A percentile compares a stretch with the other conserved stretches of the same genome.
Evolutionary conservation across 1,140 invertebrate species (phyloP).

Genomic region (Drosophila pandora): DNA sequence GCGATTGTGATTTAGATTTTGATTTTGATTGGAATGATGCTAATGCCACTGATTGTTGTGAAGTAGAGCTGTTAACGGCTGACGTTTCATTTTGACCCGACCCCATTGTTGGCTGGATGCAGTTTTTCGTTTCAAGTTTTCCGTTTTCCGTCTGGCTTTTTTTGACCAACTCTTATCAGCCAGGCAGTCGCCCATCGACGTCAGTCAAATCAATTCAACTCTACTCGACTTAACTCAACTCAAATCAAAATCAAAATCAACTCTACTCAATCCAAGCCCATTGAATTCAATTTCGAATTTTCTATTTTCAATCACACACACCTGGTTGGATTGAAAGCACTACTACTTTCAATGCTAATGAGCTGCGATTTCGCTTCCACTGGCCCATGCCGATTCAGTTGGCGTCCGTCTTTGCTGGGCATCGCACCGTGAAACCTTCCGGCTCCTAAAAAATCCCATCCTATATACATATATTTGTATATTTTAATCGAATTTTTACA

Average conservation of each 20-base stretch:
- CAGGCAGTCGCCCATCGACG: constrained; percentile 15
- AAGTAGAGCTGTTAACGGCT: constrained; percentile 11
- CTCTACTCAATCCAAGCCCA: constrained; percentile 13
- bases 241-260: constrained; percentile 2
- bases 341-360: constrained; percentile 63
- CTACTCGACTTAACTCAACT: not conserved
- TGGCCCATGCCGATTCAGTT: constrained; percentile 52
- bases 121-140: not conserved
- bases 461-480: constrained; percentile 4
- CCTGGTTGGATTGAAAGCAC: constrained; percentile 46
- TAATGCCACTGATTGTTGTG: constrained; percentile 15
- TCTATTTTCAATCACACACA: constrained; percentile 57
- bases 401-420: constrained; percentile 65
- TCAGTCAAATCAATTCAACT: constrained; percentile 12
- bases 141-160: not conserved
- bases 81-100: not conserved
- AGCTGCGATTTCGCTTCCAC: constrained; percentile 10
- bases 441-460: constrained; percentile 33
- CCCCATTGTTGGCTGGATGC: constrained; percentile 2
- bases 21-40: constrained; percentile 8
- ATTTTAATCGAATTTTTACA: constrained; percentile 16
- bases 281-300: constrained; percentile 37
- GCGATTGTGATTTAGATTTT: constrained; percentile 23
- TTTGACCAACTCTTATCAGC: constrained; percentile 25
- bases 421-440: constrained; percentile 47